These are phyloP conservation scores for Phycodurus eques DNA, from an alignment of 2,113 vertebrate genomes.

Conservation along the genomic window DNA sequence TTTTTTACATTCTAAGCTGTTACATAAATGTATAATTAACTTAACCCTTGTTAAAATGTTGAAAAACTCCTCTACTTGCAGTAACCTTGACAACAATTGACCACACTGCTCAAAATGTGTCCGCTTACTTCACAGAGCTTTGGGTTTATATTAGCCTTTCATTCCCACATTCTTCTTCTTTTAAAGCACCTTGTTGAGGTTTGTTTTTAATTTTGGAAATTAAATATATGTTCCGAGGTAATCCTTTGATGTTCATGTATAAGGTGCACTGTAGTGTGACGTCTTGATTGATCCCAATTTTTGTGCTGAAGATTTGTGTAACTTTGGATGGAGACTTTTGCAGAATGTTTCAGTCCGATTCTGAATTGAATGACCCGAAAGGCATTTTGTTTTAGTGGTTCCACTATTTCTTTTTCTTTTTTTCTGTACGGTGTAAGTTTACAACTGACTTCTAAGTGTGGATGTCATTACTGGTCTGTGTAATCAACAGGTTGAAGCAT, in stretches of 20 bases:
- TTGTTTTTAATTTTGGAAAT: neutral
- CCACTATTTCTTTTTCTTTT: neutral
- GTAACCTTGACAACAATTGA: too few species aligned
- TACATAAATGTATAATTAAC: too few species aligned
- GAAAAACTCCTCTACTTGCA: too few species aligned
- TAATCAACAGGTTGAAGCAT: constrained; percentile 33
- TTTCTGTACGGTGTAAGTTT: neutral
- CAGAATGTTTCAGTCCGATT: neutral
- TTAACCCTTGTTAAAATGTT: too few species aligned
- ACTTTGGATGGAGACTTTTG: neutral
- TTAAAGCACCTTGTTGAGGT: neutral
- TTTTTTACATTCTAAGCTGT: too few species aligned
- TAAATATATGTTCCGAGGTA: neutral
- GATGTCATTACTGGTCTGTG: neutral
- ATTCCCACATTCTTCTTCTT: too few species aligned
- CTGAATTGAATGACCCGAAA: neutral
- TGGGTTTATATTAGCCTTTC: too few species aligned
- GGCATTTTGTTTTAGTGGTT: neutral
- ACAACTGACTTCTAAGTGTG: neutral
- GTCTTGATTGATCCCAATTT: neutral
- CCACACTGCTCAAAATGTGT: too few species aligned
- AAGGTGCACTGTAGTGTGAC: neutral
- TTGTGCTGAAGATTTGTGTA: neutral
- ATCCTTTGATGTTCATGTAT: neutral
- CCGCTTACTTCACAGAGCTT: too few species aligned